phyloP scores from a whole-genome alignment of 2,113 vertebrate genomes.

The Dromiciops gliroides region DNA sequence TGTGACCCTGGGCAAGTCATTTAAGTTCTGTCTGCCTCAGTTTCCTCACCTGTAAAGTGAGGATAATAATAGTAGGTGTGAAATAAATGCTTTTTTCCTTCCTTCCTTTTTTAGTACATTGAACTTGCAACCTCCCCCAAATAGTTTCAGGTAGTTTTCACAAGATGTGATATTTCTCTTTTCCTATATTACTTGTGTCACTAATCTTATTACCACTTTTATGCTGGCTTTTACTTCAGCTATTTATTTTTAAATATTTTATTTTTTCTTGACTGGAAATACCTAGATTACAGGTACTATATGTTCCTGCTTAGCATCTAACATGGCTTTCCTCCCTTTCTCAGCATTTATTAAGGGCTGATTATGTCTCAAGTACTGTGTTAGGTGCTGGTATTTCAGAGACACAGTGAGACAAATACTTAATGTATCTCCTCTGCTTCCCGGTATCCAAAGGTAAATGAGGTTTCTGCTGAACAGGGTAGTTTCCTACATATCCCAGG shows the following conservation, averaged over 20 bases:
- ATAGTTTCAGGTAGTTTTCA: neutral
- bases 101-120: neutral
- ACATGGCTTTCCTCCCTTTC: neutral
- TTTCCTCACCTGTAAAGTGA: conserved; percentile 42
- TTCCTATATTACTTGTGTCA: neutral
- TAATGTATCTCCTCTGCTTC: neutral
- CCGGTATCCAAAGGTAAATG: conserved; percentile 32
- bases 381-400: neutral
- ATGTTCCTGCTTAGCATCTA: neutral
- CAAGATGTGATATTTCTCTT: neutral
- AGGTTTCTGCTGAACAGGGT: neutral
- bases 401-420: neutral
- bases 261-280: neutral
- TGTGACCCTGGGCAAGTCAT: conserved; percentile 15
- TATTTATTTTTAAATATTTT: neutral
- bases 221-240: neutral
- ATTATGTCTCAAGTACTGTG: neutral
- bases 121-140: neutral
- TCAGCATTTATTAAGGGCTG: conserved; percentile 3
- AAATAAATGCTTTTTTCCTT: neutral
- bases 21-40: neutral
- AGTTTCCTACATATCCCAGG: neutral
- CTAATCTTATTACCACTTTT: too few species aligned
- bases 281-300: neutral
- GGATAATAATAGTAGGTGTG: conserved; percentile 10